A percentile compares a stretch with the other conserved stretches of the same genome.
phyloP scores from a whole-genome alignment of 2,113 vertebrate species.

The Astur gentilis region DNA sequence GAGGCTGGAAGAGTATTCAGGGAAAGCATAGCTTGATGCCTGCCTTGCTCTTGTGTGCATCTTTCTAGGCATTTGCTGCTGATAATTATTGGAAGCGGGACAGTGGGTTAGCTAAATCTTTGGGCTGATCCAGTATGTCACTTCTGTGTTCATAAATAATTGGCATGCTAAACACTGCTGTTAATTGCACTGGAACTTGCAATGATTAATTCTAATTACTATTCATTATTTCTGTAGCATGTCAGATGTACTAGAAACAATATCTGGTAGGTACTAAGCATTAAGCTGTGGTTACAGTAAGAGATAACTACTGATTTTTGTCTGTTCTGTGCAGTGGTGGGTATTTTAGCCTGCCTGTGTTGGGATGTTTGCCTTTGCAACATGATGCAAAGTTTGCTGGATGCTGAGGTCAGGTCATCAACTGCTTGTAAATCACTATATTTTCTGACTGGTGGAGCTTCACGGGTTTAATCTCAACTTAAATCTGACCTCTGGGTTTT shows the following conservation, averaged over 20 bases:
- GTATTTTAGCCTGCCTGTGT: not conserved
- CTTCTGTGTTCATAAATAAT: not conserved
- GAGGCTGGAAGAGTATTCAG: not conserved
- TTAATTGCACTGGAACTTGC: conserved; percentile 6
- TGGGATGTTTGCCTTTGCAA: not conserved
- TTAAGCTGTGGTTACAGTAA: not conserved
- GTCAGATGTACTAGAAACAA: conserved; percentile 8
- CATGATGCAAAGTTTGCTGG: not conserved
- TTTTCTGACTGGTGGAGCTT: not conserved
- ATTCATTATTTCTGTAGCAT: not conserved
- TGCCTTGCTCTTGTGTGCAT: not conserved
- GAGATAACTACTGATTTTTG: not conserved
- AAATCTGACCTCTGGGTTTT: not conserved
- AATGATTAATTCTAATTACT: conserved; percentile 22
- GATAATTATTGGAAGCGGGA: not conserved
- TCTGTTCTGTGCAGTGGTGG: not conserved
- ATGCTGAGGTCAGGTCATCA: not conserved
- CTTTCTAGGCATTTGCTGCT: not conserved
- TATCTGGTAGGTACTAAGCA: not conserved
- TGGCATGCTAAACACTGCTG: not conserved
- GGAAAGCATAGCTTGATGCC: not conserved
- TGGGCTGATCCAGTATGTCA: not conserved
- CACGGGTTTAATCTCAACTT: not conserved
- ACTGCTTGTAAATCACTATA: not conserved
- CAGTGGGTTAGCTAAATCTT: not conserved